Evolutionary conservation across 2,888 invertebrate species (phyloP).

Genomic region (Cylloceria caligata): DNA sequence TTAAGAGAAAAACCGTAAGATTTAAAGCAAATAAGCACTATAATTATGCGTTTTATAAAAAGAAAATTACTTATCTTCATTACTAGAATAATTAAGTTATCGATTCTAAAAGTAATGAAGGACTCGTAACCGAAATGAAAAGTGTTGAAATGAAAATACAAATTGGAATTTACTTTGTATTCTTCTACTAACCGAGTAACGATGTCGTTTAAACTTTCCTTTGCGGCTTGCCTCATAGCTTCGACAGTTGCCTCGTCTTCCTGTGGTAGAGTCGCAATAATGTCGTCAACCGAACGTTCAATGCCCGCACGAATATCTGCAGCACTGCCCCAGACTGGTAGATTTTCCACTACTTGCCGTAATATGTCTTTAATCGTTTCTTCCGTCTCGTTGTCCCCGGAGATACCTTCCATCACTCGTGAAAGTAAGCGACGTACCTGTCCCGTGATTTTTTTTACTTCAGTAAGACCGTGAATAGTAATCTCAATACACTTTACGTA

Average conservation of each 20-base stretch:
- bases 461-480: slow-evolving; percentile 23
- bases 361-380: slow-evolving; percentile 62
- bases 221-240: slow-evolving; percentile 58
- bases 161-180: not conserved
- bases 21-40: too few species aligned
- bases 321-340: slow-evolving; percentile 57
- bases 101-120: not conserved
- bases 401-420: slow-evolving; percentile 60
- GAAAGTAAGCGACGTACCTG: slow-evolving; percentile 67
- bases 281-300: slow-evolving; percentile 65
- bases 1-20: too few species aligned
- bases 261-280: slow-evolving; percentile 59
- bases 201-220: slow-evolving; percentile 68
- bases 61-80: too few species aligned
- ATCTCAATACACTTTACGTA: too few species aligned
- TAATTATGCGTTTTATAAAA: too few species aligned
- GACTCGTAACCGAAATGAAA: not conserved
- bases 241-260: slow-evolving; percentile 59
- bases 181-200: slow-evolving; percentile 58
- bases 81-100: too few species aligned
- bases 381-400: slow-evolving; percentile 49
- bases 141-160: not conserved
- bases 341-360: slow-evolving; percentile 62
- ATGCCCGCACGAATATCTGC: slow-evolving; percentile 67
- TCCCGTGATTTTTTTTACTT: slow-evolving; percentile 29